Conservation (phyloP, 2,113 vertebrate species). For the Axis porcinus region DNA sequence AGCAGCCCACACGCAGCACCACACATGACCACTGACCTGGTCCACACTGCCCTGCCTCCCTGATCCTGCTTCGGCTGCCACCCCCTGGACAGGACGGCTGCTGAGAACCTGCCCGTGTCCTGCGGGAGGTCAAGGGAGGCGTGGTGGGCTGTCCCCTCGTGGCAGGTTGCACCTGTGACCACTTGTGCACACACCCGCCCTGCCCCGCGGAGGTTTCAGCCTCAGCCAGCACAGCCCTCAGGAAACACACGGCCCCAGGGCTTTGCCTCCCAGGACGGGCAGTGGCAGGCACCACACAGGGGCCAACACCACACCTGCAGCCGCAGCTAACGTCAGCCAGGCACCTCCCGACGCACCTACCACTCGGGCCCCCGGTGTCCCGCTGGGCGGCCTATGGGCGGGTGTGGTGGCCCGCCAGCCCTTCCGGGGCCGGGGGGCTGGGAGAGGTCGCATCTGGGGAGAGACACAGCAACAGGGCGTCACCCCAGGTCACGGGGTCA, state of each 20-base stretch:
- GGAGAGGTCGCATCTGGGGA: background rate
- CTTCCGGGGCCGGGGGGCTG: background rate
- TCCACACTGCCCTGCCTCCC: background rate
- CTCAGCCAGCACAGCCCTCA: background rate
- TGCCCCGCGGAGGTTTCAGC: background rate
- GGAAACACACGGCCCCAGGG: background rate
- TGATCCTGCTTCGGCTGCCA: background rate
- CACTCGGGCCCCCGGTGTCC: too few relatives aligned
- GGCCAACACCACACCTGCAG: background rate
- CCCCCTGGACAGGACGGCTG: background rate
- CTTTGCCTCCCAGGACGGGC: background rate
- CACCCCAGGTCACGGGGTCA: too few relatives aligned
- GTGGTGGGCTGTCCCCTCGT: background rate
- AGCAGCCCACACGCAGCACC: rapidly evolving
- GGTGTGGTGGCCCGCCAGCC: background rate
- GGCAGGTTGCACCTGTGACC: background rate
- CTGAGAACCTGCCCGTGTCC: background rate
- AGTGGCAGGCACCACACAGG: background rate
- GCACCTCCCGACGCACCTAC: rapidly evolving
- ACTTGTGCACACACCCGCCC: background rate
- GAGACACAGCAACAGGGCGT: background rate
- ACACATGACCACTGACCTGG: background rate
- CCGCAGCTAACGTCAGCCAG: rapidly evolving
- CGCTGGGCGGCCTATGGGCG: rapidly evolving
- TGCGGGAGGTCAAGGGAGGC: background rate